Base-by-base conservation (phyloP, 2,888 invertebrate genomes). In the Alloplasta piceator region DNA sequence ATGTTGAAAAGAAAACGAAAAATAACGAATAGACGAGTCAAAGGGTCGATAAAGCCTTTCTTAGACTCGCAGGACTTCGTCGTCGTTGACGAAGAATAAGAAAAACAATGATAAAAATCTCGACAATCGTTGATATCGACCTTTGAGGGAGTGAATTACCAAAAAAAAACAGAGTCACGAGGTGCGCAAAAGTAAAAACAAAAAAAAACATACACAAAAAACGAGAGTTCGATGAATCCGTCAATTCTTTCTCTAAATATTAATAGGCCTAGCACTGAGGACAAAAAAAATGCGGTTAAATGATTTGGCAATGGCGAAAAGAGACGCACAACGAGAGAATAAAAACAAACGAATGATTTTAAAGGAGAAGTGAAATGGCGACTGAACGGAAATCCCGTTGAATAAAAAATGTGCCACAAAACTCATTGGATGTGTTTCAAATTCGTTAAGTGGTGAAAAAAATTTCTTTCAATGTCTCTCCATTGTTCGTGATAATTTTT, bases 391-490 rank as follows among this genome's bases (percentile, higher is more conserved):
- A 36, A 36, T 60, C 46, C 10, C 41, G 64, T 70, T 64, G 36
- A 52, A 55, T 7, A 61, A 41, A 7, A 60, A 87, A 86, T 86
- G 87, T 89, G 89, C 87, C 88, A 89, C 88, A 86, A 86, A 89
- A 85, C 85, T 86, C 85, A 88, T 84, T 78, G 78, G 1, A 85
- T 87, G 87, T 88, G 88, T 89, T 88, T 83, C 84, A 85, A 66
- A 78, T 60, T 78, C 74, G 56, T 26, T 26, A 3, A 26, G 26
- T 26, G 26, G 71, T 66, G 36, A 26, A 52, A 39, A 39, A 60
- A 50, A 66, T 67, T 56, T 48, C 4, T 76, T 72, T 50, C 43
- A 46, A 67, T 14, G 46, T 80, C 71, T 56, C 55, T 72, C 41
- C 63, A 36, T 55, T 46, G 48, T 76, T 68, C 66, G 71, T 50